Conservation (phyloP, 2,113 vertebrate genomes). For the Phrynocephalus versicolor region DNA sequence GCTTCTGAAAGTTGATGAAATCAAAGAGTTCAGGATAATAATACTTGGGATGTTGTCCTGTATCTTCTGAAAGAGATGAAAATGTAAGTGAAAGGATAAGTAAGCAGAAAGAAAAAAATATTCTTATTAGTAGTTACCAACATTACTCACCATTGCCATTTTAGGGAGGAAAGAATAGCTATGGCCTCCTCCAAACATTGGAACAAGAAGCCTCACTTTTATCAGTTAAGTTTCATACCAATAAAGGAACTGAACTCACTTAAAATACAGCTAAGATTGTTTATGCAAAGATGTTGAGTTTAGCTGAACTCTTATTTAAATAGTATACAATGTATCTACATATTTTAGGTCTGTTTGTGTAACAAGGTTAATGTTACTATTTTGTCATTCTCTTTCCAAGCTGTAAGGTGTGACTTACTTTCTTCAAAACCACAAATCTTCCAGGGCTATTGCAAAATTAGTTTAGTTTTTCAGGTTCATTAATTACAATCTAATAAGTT, state of each 20-base stretch:
- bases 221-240: not conserved
- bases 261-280: too few relatives aligned
- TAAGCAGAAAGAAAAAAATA: too few relatives aligned
- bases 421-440: conserved; percentile 32
- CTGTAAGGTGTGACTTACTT: conserved; percentile 18
- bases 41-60: too few relatives aligned
- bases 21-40: too few relatives aligned
- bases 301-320: not conserved
- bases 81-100: too few relatives aligned
- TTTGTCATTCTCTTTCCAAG: conserved; percentile 43
- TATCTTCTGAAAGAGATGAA: too few relatives aligned
- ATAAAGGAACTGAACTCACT: too few relatives aligned
- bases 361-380: conserved; percentile 35
- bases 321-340: not conserved
- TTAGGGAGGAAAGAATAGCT: not conserved
- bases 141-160: not conserved
- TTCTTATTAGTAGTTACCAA: too few relatives aligned
- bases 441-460: conserved; percentile 38
- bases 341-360: conserved; percentile 2
- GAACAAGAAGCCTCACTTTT: too few relatives aligned
- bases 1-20: too few relatives aligned
- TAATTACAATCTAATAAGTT: conserved; percentile 34
- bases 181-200: too few relatives aligned
- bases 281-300: too few relatives aligned
- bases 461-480: conserved; percentile 44